phyloP scores from a whole-genome alignment of 2,797 vertebrate species.

The Bufotes viridis region DNA sequence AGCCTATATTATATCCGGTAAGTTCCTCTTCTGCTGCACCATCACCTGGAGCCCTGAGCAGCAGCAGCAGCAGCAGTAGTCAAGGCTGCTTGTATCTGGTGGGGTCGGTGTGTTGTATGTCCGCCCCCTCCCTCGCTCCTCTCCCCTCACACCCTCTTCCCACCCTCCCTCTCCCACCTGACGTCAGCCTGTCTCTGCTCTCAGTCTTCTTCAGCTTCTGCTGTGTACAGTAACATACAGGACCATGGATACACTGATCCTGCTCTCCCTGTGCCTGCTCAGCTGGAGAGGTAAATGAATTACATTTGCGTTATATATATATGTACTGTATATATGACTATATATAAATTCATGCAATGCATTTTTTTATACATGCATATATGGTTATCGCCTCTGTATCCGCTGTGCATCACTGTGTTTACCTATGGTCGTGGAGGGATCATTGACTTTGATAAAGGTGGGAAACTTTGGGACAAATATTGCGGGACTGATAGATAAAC shows the following conservation, averaged over 20 bases:
- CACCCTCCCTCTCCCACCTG: conserved; percentile 45
- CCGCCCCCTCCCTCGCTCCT: conserved; percentile 59
- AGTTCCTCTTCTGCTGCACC: not conserved
- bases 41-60: not conserved
- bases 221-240: conserved; percentile 44
- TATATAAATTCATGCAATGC: no score
- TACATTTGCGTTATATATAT: not conserved
- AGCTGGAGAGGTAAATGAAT: conserved; percentile 52
- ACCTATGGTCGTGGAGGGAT: not conserved
- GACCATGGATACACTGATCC: conserved; percentile 52
- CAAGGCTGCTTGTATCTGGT: not conserved
- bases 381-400: not conserved
- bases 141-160: conserved; percentile 37
- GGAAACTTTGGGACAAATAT: not conserved
- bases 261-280: conserved; percentile 54
- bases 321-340: not conserved
- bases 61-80: not conserved
- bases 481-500: not conserved
- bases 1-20: not conserved
- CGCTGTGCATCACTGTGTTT: not conserved
- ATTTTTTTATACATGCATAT: not conserved
- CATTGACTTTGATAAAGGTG: not conserved
- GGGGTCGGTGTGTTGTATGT: conserved; percentile 9
- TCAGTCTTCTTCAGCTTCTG: conserved; percentile 48
- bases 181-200: conserved; percentile 49